A percentile compares a stretch with the other conserved stretches of the same genome.
Conservation (phyloP, 2,888 invertebrate species). For the Meandrusa payeni region DNA sequence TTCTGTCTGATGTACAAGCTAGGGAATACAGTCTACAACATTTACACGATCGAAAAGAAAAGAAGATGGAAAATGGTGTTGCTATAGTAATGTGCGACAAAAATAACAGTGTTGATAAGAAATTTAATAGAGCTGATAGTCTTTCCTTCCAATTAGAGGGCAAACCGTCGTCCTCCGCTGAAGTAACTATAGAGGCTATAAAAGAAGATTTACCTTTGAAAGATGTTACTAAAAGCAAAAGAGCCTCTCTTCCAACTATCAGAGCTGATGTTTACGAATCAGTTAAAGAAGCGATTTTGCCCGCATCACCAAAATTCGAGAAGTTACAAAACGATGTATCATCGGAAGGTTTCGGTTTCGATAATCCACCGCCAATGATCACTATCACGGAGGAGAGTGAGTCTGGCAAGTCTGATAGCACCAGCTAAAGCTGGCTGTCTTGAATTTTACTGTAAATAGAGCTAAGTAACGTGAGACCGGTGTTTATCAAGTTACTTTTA, state of each 20-base stretch:
- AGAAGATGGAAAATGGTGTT: constrained; percentile 64
- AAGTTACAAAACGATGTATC: constrained; percentile 78
- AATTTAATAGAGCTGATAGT: constrained; percentile 76
- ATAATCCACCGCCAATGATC: constrained; percentile 66
- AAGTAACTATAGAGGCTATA: constrained; percentile 54
- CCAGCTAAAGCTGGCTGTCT: constrained; percentile 54
- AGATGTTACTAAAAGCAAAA: constrained; percentile 56
- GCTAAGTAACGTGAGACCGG: constrained; percentile 33
- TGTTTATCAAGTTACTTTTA: no score
- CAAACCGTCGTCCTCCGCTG: constrained; percentile 42
- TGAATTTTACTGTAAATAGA: constrained; percentile 45
- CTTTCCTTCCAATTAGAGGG: constrained; percentile 78
- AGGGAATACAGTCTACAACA: constrained; percentile 69
- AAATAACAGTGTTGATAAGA: constrained; percentile 65
- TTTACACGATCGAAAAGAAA: constrained; percentile 61
- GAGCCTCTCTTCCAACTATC: constrained; percentile 66
- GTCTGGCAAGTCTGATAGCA: constrained; percentile 59
- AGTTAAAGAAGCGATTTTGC: constrained; percentile 76
- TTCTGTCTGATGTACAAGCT: constrained; percentile 74
- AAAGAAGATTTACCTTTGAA: constrained; percentile 61
- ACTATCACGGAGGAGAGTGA: constrained; percentile 75
- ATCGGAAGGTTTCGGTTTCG: constrained; percentile 46
- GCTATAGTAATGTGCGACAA: constrained; percentile 56
- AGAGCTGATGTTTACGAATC: constrained; percentile 78
- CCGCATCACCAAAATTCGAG: constrained; percentile 81